These are phyloP conservation scores for Cnemophilus loriae DNA, from an alignment of 2,113 vertebrate genomes.

Conservation along the genomic window DNA sequence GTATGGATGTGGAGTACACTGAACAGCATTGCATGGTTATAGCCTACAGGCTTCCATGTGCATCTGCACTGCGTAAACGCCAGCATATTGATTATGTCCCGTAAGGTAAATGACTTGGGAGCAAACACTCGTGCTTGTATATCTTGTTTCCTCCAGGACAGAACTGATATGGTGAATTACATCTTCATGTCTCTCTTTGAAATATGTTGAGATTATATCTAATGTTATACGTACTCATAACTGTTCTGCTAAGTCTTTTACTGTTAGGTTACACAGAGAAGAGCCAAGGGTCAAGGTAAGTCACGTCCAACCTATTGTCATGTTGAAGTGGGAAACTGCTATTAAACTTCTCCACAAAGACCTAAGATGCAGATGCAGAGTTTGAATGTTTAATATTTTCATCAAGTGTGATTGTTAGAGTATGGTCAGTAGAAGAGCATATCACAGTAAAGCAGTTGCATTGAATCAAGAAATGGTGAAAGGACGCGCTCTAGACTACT, in stretches of 20 bases:
- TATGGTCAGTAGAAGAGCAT: neutral
- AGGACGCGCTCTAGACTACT: neutral
- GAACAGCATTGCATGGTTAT: neutral
- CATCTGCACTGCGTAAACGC: neutral
- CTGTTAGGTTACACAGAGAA: neutral
- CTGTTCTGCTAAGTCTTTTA: neutral
- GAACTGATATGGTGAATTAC: rapidly evolving
- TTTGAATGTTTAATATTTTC: neutral
- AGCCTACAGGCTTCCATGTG: neutral
- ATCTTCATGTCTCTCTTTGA: neutral
- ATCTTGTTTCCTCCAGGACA: neutral
- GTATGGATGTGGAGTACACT: neutral
- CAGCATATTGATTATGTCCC: neutral
- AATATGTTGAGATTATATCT: neutral
- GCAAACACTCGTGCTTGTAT: neutral
- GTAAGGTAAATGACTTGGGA: neutral
- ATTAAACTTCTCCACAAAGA: neutral
- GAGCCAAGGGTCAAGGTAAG: neutral
- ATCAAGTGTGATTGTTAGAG: neutral
- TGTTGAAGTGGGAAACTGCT: neutral
- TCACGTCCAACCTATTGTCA: neutral
- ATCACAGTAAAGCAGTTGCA: neutral
- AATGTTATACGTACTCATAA: neutral
- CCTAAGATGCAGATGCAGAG: neutral
- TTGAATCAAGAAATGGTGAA: neutral